Percentiles rank a stretch among this genome's conserved stretches.
These are phyloP conservation scores for Drosophila paulistorum DNA, from an alignment of 1,140 invertebrate genomes.

Conservation along the genomic window DNA sequence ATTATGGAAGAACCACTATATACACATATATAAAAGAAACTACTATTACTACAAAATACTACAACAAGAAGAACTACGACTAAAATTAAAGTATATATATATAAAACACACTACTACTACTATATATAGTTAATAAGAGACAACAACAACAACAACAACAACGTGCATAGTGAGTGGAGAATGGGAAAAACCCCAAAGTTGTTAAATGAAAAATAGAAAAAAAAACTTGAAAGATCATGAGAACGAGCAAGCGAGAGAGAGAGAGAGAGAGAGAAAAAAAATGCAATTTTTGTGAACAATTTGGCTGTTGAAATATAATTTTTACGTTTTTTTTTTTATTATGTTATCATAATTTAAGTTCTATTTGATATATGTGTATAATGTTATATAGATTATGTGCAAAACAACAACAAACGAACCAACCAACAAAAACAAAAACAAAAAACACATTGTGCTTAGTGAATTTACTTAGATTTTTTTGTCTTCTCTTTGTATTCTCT, in stretches of 20 bases:
- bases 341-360: constrained; percentile 51
- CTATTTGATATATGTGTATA: constrained; percentile 52
- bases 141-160: constrained; percentile 8
- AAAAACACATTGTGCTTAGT: constrained; percentile 47
- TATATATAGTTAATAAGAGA: constrained; percentile 32
- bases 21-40: not conserved
- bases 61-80: constrained; percentile 20
- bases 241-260: constrained; percentile 33
- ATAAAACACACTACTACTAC: constrained; percentile 29
- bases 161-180: constrained; percentile 6
- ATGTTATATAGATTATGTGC: constrained; percentile 37
- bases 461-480: constrained; percentile 53
- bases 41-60: constrained; percentile 15
- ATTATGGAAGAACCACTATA: constrained; percentile 9
- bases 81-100: not conserved
- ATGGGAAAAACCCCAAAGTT: constrained; percentile 41
- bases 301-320: constrained; percentile 74
- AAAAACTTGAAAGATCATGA: constrained; percentile 9
- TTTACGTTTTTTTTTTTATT: constrained; percentile 39
- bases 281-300: constrained; percentile 80
- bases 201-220: constrained; percentile 38
- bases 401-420: constrained; percentile 24
- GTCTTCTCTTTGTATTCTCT: constrained; percentile 17
- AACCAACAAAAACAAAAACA: constrained; percentile 37
- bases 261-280: constrained; percentile 54